Conservation (phyloP, 2,888 invertebrate species). For the Gymnoscelis rufifasciata region DNA sequence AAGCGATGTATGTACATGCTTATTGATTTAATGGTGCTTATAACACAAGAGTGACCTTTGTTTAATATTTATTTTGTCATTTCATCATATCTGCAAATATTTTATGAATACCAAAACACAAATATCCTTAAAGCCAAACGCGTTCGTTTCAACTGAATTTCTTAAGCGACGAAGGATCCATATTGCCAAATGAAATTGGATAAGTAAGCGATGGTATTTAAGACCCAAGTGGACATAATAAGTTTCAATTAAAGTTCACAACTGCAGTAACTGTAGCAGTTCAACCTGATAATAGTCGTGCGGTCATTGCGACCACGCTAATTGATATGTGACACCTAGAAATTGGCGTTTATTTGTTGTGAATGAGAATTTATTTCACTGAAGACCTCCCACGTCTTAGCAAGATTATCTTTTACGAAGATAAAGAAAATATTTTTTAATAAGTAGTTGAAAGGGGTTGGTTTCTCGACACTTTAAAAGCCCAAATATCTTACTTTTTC, state of each 20-base stretch:
- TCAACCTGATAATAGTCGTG: slow-evolving; percentile 13
- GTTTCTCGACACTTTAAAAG: not conserved
- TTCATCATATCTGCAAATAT: slow-evolving; percentile 7
- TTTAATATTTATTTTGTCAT: slow-evolving; percentile 7
- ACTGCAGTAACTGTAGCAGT: slow-evolving; percentile 7
- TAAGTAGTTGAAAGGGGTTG: too few species aligned
- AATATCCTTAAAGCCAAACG: slow-evolving; percentile 7
- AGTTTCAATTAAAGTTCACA: slow-evolving; percentile 10
- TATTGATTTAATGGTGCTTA: too few species aligned
- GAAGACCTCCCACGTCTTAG: not conserved
- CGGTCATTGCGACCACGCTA: slow-evolving; percentile 9
- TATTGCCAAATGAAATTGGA: not conserved
- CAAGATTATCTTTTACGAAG: not conserved
- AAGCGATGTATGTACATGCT: too few species aligned
- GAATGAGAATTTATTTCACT: slow-evolving; percentile 1
- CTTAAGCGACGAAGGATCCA: slow-evolving; percentile 1
- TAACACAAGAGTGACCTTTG: not conserved
- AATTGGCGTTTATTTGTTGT: slow-evolving; percentile 17
- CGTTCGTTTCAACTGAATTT: slow-evolving; percentile 3
- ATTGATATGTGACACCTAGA: slow-evolving; percentile 20
- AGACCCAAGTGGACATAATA: slow-evolving; percentile 4
- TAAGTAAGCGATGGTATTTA: not conserved
- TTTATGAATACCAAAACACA: slow-evolving; percentile 2
- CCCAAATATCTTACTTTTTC: not conserved
- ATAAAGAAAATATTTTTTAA: too few species aligned